Conservation (phyloP, 2,797 vertebrate species). For the Typhlichthys subterraneus region DNA sequence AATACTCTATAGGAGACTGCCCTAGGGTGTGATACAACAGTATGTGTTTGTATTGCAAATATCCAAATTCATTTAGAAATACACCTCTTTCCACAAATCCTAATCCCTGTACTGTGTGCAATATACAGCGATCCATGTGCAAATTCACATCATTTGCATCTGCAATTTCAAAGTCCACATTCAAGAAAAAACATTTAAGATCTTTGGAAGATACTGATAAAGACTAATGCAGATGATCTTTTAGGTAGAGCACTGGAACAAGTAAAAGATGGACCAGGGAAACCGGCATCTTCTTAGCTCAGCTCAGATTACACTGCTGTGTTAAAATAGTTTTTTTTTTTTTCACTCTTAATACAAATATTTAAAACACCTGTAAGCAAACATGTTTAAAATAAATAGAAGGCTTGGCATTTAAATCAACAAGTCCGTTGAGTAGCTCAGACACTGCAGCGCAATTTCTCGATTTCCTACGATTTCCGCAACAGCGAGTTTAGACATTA, state of each 20-base stretch:
- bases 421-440: slow-evolving; percentile 29
- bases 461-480: slow-evolving; percentile 17
- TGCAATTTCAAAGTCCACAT: slow-evolving; percentile 17
- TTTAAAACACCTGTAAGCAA: slow-evolving; percentile 70
- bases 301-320: slow-evolving; percentile 9
- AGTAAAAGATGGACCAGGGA: slow-evolving; percentile 26
- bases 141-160: slow-evolving; percentile 46
- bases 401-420: slow-evolving; percentile 64
- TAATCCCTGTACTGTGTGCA: not conserved
- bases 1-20: slow-evolving; percentile 8
- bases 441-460: slow-evolving; percentile 34
- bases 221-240: slow-evolving; percentile 26
- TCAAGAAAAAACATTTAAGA: slow-evolving; percentile 22
- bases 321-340: slow-evolving; percentile 6
- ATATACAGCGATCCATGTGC: slow-evolving; percentile 45
- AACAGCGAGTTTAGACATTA: slow-evolving; percentile 33
- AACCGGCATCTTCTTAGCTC: slow-evolving; percentile 26
- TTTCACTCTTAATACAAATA: slow-evolving; percentile 17
- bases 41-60: slow-evolving; percentile 20
- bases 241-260: slow-evolving; percentile 9
- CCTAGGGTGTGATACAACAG: slow-evolving; percentile 32
- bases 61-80: slow-evolving; percentile 20
- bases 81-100: slow-evolving; percentile 18
- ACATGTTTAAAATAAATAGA: slow-evolving; percentile 49
- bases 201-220: slow-evolving; percentile 54